These are phyloP conservation scores for Narcine bancroftii DNA, from an alignment of 2,113 vertebrate genomes.

Conservation along the genomic window DNA sequence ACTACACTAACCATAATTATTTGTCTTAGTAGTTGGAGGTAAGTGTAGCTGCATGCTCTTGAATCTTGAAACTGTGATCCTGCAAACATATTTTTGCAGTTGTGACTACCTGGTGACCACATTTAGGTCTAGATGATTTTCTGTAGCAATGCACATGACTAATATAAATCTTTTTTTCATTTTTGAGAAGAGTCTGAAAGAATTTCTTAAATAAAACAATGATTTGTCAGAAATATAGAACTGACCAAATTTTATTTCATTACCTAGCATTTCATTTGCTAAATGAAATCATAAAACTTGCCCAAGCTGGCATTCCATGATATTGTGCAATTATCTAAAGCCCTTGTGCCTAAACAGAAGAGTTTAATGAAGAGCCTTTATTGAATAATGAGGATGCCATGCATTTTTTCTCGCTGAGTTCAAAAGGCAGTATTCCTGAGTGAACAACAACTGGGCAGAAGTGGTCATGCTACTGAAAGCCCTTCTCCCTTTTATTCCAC, in stretches of 20 bases:
- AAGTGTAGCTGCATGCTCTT: too few relatives aligned
- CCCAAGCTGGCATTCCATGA: neutral
- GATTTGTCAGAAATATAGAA: neutral
- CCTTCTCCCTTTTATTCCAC: too few relatives aligned
- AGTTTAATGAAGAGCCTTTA: too few relatives aligned
- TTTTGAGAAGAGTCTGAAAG: neutral
- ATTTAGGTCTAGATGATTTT: neutral
- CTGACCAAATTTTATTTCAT: neutral
- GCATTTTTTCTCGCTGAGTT: too few relatives aligned
- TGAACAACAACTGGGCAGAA: too few relatives aligned
- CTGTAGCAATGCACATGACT: neutral
- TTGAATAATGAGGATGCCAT: too few relatives aligned
- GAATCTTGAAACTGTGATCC: neutral
- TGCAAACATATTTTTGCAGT: neutral
- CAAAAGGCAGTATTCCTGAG: too few relatives aligned
- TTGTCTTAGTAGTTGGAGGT: neutral
- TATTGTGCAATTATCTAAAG: neutral
- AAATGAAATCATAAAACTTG: too few relatives aligned
- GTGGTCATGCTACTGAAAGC: too few relatives aligned
- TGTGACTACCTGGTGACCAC: neutral
- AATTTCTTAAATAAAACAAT: neutral
- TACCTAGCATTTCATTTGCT: neutral
- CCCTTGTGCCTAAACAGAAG: neutral
- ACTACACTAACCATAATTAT: neutral
- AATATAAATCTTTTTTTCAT: neutral